Conservation (phyloP, 2,888 invertebrate genomes). For the Melieria omissa region DNA sequence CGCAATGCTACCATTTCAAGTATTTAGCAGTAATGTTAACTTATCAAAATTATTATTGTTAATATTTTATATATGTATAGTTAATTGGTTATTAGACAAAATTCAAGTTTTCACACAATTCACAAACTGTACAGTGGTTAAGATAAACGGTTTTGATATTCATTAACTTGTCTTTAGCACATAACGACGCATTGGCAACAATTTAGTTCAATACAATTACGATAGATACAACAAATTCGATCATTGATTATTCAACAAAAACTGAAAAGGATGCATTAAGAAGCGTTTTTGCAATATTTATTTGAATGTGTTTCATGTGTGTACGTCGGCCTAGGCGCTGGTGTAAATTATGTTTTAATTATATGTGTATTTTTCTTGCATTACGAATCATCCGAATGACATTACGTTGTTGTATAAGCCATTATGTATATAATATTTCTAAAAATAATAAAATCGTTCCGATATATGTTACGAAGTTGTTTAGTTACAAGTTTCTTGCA, state of each 20-base stretch:
- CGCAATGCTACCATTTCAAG: too few species aligned
- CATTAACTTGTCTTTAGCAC: constrained; percentile 36
- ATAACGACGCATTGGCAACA: constrained; percentile 41
- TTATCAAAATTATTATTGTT: too few species aligned
- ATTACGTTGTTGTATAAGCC: too few species aligned
- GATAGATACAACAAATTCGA: constrained; percentile 20
- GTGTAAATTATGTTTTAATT: too few species aligned
- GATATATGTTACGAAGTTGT: too few species aligned
- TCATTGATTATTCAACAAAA: constrained; percentile 27
- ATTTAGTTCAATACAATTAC: constrained; percentile 32
- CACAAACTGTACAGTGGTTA: constrained; percentile 23
- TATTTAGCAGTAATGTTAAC: too few species aligned
- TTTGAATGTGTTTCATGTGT: constrained; percentile 1
- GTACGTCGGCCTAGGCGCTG: background rate
- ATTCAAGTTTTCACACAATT: constrained; percentile 18
- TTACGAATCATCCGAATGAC: too few species aligned
- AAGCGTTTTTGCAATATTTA: constrained; percentile 36
- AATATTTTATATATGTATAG: too few species aligned
- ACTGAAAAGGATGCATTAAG: constrained; percentile 45
- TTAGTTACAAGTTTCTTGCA: too few species aligned
- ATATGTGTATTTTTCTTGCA: too few species aligned
- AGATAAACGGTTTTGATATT: constrained; percentile 14
- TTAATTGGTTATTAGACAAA: background rate
- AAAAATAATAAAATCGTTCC: too few species aligned
- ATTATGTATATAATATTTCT: too few species aligned